Percentiles rank a stretch among this genome's conserved stretches.
phyloP scores from a whole-genome alignment of 1,140 invertebrate genomes.

The Anoplolepis gracilipes region DNA sequence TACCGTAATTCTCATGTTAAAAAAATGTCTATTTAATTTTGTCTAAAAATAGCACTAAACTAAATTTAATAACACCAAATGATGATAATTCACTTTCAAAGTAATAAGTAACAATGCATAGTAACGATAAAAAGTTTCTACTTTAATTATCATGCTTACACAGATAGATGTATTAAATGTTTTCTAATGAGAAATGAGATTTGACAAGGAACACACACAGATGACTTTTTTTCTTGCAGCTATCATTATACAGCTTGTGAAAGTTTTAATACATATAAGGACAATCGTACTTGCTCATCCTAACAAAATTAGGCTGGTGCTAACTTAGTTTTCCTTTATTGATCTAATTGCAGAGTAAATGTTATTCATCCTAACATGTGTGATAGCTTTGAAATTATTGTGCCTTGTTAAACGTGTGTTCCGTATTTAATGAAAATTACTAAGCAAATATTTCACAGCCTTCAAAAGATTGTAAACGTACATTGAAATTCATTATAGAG shows the following conservation, averaged over 20 bases:
- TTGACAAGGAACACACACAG: conserved; percentile 40
- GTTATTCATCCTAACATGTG: conserved; percentile 78
- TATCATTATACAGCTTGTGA: conserved; percentile 61
- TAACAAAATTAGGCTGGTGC: conserved; percentile 78
- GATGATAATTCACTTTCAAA: conserved; percentile 6
- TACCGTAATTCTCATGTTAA: conserved; percentile 41
- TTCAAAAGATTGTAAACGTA: conserved; percentile 68
- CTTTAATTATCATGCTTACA: conserved; percentile 14
- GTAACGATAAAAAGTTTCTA: conserved; percentile 18
- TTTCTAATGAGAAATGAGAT: conserved; percentile 3
- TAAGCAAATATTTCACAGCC: conserved; percentile 74
- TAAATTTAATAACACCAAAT: conserved; percentile 45
- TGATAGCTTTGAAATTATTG: conserved; percentile 81
- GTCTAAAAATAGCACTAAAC: conserved; percentile 11
- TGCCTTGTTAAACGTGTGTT: conserved; percentile 84
- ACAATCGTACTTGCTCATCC: conserved; percentile 71
- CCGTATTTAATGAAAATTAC: conserved; percentile 73
- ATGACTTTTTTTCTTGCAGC: conserved; percentile 59
- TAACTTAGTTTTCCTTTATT: conserved; percentile 73
- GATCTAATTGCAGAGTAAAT: conserved; percentile 67
- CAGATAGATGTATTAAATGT: neutral
- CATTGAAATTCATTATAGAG: conserved; percentile 83
- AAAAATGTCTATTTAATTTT: neutral
- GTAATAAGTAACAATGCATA: neutral
- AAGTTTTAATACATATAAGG: conserved; percentile 67